Evolutionary conservation across 2,113 vertebrate species (phyloP).

Genomic region (Chaetodon auriga): DNA sequence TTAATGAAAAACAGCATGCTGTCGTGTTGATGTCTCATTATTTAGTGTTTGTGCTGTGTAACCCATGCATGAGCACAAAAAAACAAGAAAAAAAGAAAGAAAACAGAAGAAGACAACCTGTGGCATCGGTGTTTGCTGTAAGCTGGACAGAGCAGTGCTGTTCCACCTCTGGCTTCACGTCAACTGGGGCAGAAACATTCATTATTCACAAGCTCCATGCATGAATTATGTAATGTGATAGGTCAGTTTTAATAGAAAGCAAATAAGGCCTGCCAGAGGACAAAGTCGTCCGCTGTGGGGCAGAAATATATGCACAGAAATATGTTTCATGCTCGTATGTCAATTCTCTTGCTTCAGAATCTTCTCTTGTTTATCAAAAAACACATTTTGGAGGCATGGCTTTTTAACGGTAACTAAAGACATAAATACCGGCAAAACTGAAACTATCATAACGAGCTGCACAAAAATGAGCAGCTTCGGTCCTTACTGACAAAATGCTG

Average conservation of each 20-base stretch:
- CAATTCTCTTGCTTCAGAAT: not conserved
- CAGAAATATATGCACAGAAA: not conserved
- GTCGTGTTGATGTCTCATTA: constrained; percentile 23
- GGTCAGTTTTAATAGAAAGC: constrained; percentile 56
- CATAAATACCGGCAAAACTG: not conserved
- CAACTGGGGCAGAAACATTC: constrained; percentile 70
- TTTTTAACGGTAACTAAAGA: too few relatives aligned
- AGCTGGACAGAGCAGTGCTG: constrained; percentile 34
- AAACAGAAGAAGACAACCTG: constrained; percentile 17
- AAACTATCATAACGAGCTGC: not conserved
- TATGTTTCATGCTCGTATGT: not conserved
- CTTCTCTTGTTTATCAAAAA: not conserved
- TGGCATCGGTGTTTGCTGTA: constrained; percentile 15
- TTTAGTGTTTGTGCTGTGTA: constrained; percentile 3
- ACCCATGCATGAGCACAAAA: not conserved
- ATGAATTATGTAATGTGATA: constrained; percentile 76
- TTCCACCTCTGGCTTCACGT: constrained; percentile 65
- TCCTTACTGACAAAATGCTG: not conserved
- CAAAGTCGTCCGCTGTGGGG: not conserved
- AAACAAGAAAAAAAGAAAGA: not conserved
- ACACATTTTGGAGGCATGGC: not conserved
- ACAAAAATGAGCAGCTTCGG: too few relatives aligned
- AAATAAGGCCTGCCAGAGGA: constrained; percentile 51
- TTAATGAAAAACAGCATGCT: constrained; percentile 32
- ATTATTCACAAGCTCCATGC: constrained; percentile 73